Evolutionary conservation across 2,888 invertebrate genomes (phyloP).

Genomic region (Melangyna quadrimaculata): DNA sequence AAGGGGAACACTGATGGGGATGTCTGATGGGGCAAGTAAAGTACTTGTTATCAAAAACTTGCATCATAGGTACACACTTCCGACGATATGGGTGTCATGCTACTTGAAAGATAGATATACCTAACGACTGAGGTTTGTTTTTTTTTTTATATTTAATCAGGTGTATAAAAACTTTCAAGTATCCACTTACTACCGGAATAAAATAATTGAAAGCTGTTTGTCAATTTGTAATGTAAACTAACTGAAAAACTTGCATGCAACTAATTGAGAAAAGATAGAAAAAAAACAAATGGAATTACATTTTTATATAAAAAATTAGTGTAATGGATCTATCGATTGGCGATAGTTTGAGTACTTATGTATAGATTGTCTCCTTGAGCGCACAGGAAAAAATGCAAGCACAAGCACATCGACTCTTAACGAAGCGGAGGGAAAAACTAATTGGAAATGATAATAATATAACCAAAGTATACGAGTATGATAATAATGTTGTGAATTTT

Average conservation of each 20-base stretch:
- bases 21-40: background rate
- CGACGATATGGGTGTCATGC: background rate
- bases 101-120: conserved; percentile 4
- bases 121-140: background rate
- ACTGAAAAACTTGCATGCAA: conserved; percentile 27
- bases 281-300: conserved; percentile 24
- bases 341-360: conserved; percentile 9
- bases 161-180: conserved; percentile 12
- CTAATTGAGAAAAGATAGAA: conserved; percentile 25
- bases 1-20: no score
- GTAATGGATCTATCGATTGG: conserved; percentile 36
- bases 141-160: background rate
- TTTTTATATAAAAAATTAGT: conserved; percentile 5
- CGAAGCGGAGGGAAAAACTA: background rate
- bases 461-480: background rate
- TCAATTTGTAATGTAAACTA: conserved; percentile 29
- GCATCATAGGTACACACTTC: background rate
- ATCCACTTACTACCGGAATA: conserved; percentile 41
- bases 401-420: background rate
- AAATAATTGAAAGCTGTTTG: conserved; percentile 45
- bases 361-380: conserved; percentile 30
- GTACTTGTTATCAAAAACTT: background rate
- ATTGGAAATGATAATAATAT: background rate
- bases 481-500: background rate
- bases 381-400: background rate